Conservation (phyloP, 2,888 invertebrate species). For the Cantharis lateralis region DNA sequence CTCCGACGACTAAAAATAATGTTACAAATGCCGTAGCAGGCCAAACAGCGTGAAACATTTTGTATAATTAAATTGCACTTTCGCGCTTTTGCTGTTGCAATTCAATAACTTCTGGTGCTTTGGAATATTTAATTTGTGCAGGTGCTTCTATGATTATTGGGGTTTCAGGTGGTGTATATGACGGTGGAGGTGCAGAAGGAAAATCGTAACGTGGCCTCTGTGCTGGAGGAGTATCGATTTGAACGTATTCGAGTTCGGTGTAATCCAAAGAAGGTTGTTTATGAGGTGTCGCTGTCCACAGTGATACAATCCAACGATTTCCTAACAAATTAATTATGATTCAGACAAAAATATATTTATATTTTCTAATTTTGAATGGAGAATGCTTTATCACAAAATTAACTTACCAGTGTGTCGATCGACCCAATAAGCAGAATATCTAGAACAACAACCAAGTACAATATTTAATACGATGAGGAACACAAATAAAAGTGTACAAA, state of each 20-base stretch:
- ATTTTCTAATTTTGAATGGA: not conserved
- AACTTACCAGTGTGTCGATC: conserved; percentile 75
- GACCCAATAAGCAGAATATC: conserved; percentile 80
- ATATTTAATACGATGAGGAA: conserved; percentile 76
- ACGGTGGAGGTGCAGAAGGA: conserved; percentile 36
- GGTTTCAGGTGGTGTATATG: conserved; percentile 5
- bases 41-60: conserved; percentile 71
- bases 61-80: conserved; percentile 70
- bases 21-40: conserved; percentile 76
- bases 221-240: conserved; percentile 46
- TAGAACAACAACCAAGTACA: conserved; percentile 80
- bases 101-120: conserved; percentile 43
- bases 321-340: conserved; percentile 57
- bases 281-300: conserved; percentile 84
- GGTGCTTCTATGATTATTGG: conserved; percentile 1
- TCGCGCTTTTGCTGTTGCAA: conserved; percentile 74
- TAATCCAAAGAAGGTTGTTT: conserved; percentile 81
- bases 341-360: too few relatives aligned
- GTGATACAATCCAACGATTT: conserved; percentile 81
- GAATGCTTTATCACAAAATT: not conserved
- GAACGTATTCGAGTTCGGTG: conserved; percentile 68
- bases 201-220: conserved; percentile 55
- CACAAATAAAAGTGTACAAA: conserved; percentile 74
- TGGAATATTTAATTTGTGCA: conserved; percentile 11
- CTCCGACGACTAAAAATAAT: conserved; percentile 70